Conservation (phyloP, 2,113 vertebrate species). For the Orientallactaga bullata region DNA sequence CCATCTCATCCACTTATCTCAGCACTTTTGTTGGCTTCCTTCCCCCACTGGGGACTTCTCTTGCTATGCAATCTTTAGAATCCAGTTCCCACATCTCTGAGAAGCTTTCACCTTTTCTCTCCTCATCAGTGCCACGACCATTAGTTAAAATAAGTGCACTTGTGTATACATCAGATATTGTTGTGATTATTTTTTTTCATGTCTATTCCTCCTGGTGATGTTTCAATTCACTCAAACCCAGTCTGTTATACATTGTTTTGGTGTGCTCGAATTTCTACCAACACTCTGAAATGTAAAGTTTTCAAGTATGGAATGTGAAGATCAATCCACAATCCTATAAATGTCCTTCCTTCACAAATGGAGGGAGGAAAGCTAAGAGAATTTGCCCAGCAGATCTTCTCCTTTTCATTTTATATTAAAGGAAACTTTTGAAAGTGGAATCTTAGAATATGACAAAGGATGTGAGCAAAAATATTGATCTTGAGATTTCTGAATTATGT, state of each 20-base stretch:
- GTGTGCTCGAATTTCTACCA: slow-evolving; percentile 1
- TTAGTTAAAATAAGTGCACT: background rate
- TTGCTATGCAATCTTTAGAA: background rate
- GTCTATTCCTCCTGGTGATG: background rate
- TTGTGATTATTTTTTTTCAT: slow-evolving; percentile 13
- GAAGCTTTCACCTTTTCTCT: background rate
- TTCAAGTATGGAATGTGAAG: slow-evolving; percentile 45
- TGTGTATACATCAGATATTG: background rate
- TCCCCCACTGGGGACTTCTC: background rate
- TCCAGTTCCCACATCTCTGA: background rate
- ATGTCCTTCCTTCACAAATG: background rate
- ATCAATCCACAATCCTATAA: background rate
- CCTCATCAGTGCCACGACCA: background rate
- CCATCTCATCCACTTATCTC: background rate
- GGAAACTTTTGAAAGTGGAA: background rate
- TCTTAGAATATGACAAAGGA: slow-evolving; percentile 4
- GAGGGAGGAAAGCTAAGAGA: slow-evolving; percentile 17
- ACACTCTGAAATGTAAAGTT: slow-evolving; percentile 17
- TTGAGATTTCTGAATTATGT: slow-evolving; percentile 45
- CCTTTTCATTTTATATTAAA: background rate
- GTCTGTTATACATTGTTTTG: background rate
- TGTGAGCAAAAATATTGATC: background rate
- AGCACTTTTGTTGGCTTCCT: background rate
- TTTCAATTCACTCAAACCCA: background rate
- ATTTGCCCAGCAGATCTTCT: background rate